Evolutionary conservation across 2,888 invertebrate species (phyloP).

Genomic region (Noctua pronuba): DNA sequence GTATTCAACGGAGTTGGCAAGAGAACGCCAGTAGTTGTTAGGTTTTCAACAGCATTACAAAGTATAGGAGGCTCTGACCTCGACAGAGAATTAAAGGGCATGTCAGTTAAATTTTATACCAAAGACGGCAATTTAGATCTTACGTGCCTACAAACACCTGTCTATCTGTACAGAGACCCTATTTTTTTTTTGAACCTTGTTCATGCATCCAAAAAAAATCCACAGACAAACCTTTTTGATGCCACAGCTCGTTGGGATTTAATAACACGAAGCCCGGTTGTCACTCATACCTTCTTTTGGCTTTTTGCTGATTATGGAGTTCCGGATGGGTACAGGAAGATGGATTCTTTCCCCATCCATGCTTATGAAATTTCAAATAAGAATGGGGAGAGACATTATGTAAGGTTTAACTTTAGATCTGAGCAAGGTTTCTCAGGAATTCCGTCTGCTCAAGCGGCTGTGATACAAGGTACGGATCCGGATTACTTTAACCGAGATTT

Average conservation of each 20-base stretch:
- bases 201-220: constrained; percentile 90
- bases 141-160: constrained; percentile 88
- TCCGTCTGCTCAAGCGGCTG: constrained; percentile 90
- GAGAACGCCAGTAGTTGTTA: constrained; percentile 88
- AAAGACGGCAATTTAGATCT: constrained; percentile 76
- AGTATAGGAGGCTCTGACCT: constrained; percentile 92
- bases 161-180: constrained; percentile 89
- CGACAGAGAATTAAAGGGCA: constrained; percentile 78
- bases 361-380: constrained; percentile 96
- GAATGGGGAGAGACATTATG: constrained; percentile 92
- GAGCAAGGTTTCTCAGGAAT: constrained; percentile 95
- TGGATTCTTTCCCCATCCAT: constrained; percentile 97
- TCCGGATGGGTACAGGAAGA: constrained; percentile 96
- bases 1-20: constrained; percentile 91
- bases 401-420: constrained; percentile 97
- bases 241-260: constrained; percentile 89
- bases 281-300: constrained; percentile 93
- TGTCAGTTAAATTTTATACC: constrained; percentile 79
- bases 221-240: constrained; percentile 84
- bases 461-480: constrained; percentile 93
- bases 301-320: constrained; percentile 96
- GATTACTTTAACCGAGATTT: constrained; percentile 96
- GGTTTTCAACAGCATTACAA: constrained; percentile 90
- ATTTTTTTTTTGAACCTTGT: constrained; percentile 84
- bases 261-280: constrained; percentile 90